Conservation (phyloP, 30 jellyfish, hydroid and myxozoan species). For the Cassiopea andromeda region DNA sequence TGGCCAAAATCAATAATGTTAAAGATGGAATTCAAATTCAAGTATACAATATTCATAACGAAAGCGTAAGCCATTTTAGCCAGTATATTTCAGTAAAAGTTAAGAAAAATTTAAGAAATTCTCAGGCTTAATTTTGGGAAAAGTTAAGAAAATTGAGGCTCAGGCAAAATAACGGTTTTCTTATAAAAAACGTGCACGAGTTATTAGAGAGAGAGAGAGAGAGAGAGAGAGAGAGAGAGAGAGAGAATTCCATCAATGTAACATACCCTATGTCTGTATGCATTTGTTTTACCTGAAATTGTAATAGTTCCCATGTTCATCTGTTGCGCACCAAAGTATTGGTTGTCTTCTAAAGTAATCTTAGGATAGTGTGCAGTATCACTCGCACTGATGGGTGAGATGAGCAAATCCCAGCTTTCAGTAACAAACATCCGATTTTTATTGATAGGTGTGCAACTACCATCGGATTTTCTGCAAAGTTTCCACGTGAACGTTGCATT, state of each 20-base stretch:
- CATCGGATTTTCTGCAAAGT: constrained; percentile 27
- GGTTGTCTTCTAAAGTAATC: neutral
- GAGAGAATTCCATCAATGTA: neutral
- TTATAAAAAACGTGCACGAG: too few relatives aligned
- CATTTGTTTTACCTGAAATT: neutral
- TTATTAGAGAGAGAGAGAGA: too few relatives aligned
- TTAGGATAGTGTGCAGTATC: neutral
- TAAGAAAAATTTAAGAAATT: too few relatives aligned
- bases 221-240: too few relatives aligned
- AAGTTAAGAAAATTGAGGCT: too few relatives aligned
- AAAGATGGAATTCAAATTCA: too few relatives aligned
- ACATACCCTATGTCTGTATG: neutral
- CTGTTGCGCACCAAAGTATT: neutral
- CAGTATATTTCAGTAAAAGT: too few relatives aligned
- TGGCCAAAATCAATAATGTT: too few relatives aligned
- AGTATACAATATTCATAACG: too few relatives aligned
- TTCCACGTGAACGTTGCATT: constrained; percentile 13
- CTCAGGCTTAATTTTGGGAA: too few relatives aligned
- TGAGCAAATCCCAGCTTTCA: constrained; percentile 7
- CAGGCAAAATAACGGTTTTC: too few relatives aligned
- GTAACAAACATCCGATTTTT: constrained; percentile 5
- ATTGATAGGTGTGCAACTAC: constrained; percentile 5
- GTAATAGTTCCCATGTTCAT: constrained; percentile 2
- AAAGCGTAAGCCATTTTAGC: too few relatives aligned
- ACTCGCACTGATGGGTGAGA: constrained; percentile 6